Evolutionary conservation across 2,888 invertebrate genomes (phyloP).

Genomic region (Abrostola tripartita): DNA sequence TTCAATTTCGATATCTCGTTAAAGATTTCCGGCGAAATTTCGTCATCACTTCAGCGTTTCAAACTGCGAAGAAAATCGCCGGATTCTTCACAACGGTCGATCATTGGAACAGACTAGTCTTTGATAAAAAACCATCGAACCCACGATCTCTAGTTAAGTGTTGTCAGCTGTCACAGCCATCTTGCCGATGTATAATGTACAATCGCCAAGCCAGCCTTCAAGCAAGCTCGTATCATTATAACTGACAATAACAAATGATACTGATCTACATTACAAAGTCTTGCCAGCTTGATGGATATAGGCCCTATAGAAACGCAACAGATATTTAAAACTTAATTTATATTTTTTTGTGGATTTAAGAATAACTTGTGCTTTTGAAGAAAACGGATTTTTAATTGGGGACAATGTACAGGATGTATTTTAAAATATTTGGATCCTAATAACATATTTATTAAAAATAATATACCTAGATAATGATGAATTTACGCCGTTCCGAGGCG

Average conservation of each 20-base stretch:
- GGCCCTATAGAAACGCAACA: constrained; percentile 29
- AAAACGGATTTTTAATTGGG: background rate
- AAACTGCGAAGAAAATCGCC: too few species aligned
- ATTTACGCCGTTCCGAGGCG: too few species aligned
- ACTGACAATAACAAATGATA: constrained; percentile 80
- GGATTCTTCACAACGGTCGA: too few species aligned
- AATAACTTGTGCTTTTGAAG: background rate
- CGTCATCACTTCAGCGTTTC: too few species aligned
- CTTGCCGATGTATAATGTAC: constrained; percentile 32
- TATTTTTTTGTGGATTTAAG: constrained; percentile 3
- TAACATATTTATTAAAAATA: too few species aligned
- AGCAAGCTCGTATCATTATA: constrained; percentile 70
- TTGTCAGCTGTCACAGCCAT: constrained; percentile 36
- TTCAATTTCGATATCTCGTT: too few species aligned
- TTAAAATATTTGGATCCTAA: too few species aligned
- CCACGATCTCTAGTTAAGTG: constrained; percentile 22
- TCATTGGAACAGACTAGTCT: background rate
- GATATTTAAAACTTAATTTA: constrained; percentile 23
- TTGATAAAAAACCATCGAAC: constrained; percentile 1
- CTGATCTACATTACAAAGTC: constrained; percentile 62
- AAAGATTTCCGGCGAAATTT: too few species aligned
- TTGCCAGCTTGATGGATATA: constrained; percentile 44
- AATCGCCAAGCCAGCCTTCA: constrained; percentile 56
- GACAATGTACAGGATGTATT: too few species aligned
- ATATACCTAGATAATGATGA: too few species aligned